phyloP scores from a whole-genome alignment of 1,140 invertebrate species.

The Drosophila arawakana region DNA sequence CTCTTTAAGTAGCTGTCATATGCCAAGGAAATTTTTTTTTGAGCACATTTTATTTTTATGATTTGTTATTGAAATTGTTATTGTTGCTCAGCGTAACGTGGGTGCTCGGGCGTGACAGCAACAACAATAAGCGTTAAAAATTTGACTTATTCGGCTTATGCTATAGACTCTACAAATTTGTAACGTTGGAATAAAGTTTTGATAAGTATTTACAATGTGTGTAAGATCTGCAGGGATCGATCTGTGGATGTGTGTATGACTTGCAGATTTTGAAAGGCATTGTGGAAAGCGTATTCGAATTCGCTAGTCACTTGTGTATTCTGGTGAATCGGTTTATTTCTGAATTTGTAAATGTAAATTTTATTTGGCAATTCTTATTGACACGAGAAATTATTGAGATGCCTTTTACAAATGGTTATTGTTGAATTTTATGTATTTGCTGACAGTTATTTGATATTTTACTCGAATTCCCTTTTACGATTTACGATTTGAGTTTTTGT shows the following conservation, averaged over 20 bases:
- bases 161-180: slow-evolving; percentile 71
- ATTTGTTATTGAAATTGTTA: slow-evolving; percentile 77
- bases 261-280: not conserved
- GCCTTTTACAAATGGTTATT: slow-evolving; percentile 34
- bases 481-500: slow-evolving; percentile 26
- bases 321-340: not conserved
- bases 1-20: slow-evolving; percentile 63
- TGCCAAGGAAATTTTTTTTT: slow-evolving; percentile 47
- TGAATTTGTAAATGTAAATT: slow-evolving; percentile 54
- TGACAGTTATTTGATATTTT: slow-evolving; percentile 69
- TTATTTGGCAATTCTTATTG: slow-evolving; percentile 71
- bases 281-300: not conserved
- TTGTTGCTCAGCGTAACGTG: slow-evolving; percentile 42
- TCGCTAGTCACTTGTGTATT: not conserved
- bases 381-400: slow-evolving; percentile 71
- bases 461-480: slow-evolving; percentile 59
- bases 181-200: slow-evolving; percentile 34
- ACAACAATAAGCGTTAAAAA: slow-evolving; percentile 26
- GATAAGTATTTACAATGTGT: too few relatives aligned
- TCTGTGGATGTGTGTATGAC: too few relatives aligned
- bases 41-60: slow-evolving; percentile 25
- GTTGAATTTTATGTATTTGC: slow-evolving; percentile 52
- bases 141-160: slow-evolving; percentile 60
- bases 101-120: slow-evolving; percentile 54
- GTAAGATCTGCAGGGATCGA: too few relatives aligned